Conservation (phyloP, 53 echinoderm and acorn worm genomes). For the Mesocentrotus franciscanus region DNA sequence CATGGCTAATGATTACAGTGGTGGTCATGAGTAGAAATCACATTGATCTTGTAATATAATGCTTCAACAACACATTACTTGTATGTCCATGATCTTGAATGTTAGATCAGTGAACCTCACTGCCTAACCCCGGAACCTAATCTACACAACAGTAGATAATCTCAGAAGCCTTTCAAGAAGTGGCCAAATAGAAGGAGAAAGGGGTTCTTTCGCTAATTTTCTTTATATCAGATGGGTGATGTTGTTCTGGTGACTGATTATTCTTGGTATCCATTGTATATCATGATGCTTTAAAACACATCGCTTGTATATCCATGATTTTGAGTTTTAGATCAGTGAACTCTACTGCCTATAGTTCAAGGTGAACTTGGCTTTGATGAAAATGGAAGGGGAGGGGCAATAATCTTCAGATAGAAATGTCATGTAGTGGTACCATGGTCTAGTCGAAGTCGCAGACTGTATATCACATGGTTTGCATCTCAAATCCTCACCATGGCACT, state of each 20-base stretch:
- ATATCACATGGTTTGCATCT: too few relatives aligned
- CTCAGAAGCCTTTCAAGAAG: neutral
- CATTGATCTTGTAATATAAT: neutral
- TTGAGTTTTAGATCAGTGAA: neutral
- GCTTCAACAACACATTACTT: neutral
- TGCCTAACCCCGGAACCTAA: neutral
- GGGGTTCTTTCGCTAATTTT: too few relatives aligned
- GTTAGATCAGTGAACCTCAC: neutral
- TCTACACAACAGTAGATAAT: neutral
- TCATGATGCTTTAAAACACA: neutral
- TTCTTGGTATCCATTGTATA: too few relatives aligned
- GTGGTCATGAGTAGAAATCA: conserved; percentile 83
- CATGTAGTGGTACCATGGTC: neutral
- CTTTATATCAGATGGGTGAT: too few relatives aligned
- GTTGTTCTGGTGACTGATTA: too few relatives aligned
- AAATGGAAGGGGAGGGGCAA: neutral
- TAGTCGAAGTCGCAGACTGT: too few relatives aligned
- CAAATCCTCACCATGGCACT: too few relatives aligned
- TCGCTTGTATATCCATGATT: neutral
- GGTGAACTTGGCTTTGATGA: too few relatives aligned
- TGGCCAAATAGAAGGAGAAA: conserved; percentile 47
- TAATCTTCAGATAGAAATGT: neutral
- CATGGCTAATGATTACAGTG: conserved; percentile 92
- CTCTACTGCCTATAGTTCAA: neutral
- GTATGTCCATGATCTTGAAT: neutral